Evolutionary conservation across 2,113 vertebrate genomes (phyloP).

Genomic region (Psilopsiagon aymara): DNA sequence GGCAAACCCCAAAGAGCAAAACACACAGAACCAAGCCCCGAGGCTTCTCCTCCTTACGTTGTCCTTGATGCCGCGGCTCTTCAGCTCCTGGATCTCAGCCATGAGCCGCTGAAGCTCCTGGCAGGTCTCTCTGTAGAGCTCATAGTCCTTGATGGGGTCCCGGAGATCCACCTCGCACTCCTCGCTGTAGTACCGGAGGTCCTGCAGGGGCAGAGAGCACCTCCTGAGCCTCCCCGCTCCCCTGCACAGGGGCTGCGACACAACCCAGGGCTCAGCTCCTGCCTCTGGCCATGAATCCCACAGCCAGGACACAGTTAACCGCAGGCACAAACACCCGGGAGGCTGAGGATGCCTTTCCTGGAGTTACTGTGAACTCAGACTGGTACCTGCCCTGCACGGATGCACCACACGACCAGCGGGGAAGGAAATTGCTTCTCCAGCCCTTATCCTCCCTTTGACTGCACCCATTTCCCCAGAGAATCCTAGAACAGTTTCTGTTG

Average conservation of each 20-base stretch:
- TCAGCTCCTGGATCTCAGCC: constrained; percentile 95
- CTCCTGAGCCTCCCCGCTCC: accelerated
- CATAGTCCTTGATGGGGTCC: constrained; percentile 88
- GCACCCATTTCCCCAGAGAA: background rate
- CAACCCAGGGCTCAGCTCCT: accelerated
- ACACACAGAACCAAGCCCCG: accelerated
- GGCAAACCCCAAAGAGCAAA: background rate
- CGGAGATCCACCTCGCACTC: constrained; percentile 90
- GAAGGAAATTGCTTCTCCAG: background rate
- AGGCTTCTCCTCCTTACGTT: constrained; percentile 79
- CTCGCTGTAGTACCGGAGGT: constrained; percentile 88
- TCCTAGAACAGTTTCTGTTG: background rate
- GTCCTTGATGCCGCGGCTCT: constrained; percentile 88
- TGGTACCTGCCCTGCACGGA: accelerated
- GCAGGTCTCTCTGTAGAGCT: constrained; percentile 91
- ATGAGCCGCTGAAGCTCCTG: constrained; percentile 89
- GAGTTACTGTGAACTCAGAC: accelerated
- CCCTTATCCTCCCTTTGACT: accelerated
- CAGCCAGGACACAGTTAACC: accelerated
- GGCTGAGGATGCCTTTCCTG: background rate
- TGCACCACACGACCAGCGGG: accelerated
- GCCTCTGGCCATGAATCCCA: background rate
- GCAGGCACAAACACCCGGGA: background rate
- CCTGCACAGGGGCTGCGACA: background rate
- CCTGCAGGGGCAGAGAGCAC: constrained; percentile 70